Conservation (phyloP, 2,113 vertebrate species). For the Scolopax mira region DNA sequence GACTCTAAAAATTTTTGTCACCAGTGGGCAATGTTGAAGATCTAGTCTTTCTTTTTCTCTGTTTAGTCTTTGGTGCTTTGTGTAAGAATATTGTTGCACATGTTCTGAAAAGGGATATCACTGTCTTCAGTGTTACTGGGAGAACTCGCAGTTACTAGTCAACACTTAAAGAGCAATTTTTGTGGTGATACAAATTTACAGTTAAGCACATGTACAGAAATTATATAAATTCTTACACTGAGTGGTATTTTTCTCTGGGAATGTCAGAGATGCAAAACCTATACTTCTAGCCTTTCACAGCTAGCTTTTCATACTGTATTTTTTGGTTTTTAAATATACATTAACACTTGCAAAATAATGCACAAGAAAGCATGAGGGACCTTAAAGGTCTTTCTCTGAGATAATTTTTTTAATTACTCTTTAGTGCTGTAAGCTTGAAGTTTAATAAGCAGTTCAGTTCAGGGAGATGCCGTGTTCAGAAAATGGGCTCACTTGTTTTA, state of each 20-base stretch:
- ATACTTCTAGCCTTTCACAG: neutral
- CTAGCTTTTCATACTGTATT: neutral
- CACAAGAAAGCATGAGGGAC: neutral
- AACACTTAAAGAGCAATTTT: neutral
- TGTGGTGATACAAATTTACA: neutral
- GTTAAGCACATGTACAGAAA: neutral
- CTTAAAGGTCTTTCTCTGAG: neutral
- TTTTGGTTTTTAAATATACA: neutral
- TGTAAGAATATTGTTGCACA: neutral
- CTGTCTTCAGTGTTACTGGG: neutral
- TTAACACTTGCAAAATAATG: neutral
- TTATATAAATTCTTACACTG: neutral
- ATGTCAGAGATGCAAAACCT: neutral
- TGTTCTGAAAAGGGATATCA: neutral
- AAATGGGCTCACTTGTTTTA: neutral
- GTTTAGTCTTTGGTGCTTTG: neutral
- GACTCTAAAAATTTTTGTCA: neutral
- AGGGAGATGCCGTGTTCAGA: neutral
- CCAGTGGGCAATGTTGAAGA: neutral
- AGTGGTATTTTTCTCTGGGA: neutral
- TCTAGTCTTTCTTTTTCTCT: neutral
- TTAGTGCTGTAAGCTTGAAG: neutral
- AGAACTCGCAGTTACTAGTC: neutral
- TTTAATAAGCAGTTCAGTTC: neutral
- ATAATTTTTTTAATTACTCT: neutral